phyloP scores from a whole-genome alignment of 2,113 vertebrate genomes.

The Mellivora capensis region DNA sequence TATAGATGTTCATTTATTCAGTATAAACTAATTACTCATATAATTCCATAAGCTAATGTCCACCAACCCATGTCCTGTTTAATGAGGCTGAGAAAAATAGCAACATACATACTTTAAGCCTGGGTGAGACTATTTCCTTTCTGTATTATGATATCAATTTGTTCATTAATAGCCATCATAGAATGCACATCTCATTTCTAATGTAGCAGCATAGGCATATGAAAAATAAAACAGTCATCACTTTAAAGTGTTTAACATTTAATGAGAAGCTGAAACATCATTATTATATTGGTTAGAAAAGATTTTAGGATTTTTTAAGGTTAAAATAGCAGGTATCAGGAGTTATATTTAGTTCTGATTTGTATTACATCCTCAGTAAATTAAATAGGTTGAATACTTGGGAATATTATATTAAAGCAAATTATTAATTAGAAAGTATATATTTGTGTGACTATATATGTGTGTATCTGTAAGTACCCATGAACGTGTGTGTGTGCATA shows the following conservation, averaged over 20 bases:
- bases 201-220: not conserved
- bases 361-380: not conserved
- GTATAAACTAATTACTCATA: not conserved
- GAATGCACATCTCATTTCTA: not conserved
- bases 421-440: not conserved
- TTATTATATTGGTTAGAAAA: not conserved
- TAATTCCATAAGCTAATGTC: not conserved
- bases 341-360: not conserved
- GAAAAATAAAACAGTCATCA: not conserved
- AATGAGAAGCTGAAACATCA: not conserved
- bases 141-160: not conserved
- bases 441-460: not conserved
- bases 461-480: not conserved
- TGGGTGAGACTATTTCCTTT: not conserved
- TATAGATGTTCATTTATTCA: not conserved
- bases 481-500: not conserved
- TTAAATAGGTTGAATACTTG: not conserved
- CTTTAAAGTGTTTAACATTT: not conserved
- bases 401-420: not conserved
- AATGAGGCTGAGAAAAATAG: not conserved
- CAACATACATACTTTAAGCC: not conserved
- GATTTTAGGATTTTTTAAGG: not conserved
- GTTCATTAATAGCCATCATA: not conserved
- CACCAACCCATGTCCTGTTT: not conserved
- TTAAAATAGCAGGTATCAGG: not conserved